Base-by-base conservation (phyloP, 2,113 vertebrate genomes). In the Hydrochoerus hydrochaeris region DNA sequence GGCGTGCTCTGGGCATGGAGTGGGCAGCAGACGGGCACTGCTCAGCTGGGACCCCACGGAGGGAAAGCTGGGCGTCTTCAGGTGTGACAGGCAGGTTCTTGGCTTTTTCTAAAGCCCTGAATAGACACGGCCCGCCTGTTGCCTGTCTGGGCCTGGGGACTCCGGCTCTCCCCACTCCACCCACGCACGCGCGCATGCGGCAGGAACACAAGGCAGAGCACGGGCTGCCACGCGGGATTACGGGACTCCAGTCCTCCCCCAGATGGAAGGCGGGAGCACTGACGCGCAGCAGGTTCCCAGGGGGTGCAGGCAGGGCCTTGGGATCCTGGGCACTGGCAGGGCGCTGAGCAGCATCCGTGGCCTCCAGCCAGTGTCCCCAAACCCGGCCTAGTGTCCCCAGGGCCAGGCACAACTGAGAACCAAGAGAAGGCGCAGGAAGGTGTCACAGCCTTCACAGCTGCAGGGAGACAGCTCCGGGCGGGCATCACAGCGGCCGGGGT, bases 181-280 rank as follows among this genome's bases (percentile, higher is more conserved):
- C 28, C 84, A 97, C 67, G 58, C 83, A 49, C 54, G 57, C 19
- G 4, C 67, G 58, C 83, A 49, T 46, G 57, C 19, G 4, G 35
- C 52, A 77, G 90, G 69, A 91, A 83, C 11, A 7, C 91, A 96
- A n/a, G 69, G 65, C 38, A 71, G n/a, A 49, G 30, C 80, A 60
- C 8, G 26, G 4, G 60, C 46, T 26, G n/a, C 73, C 97, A 95
- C 4, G 5, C 88, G 92, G 69, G 89, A 98, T 96, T 97, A 97
- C 0, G 2, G 77, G 95, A 94, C 90, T 93, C 92, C 81, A 44
- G 57, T 67, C 41, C n/a, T 10, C 81, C 54, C 82, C 32, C 69
- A 24, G 46, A n/a, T 1, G 65, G 65, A 85, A 35, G 41, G 30
- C n/a, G 3, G 22, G 46, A 52, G 30, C 30, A 44, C 46, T 46